Evolutionary conservation across 2,113 vertebrate genomes (phyloP), one percentile per base, ranked within the genome.

Genomic region (Polypterus bichir): DNA sequence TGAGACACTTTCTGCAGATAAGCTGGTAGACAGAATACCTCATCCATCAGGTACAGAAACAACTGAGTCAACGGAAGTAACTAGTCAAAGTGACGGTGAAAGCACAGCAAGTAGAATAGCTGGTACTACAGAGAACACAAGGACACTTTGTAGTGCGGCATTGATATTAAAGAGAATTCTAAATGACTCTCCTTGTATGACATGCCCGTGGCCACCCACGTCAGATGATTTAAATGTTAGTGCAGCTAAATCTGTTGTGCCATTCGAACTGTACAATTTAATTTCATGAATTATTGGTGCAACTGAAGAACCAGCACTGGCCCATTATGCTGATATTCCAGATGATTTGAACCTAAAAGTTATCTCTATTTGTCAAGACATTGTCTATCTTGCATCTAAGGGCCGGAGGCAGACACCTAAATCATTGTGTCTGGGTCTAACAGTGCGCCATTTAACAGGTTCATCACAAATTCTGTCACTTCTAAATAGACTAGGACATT

Each of bases 1-100:
- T 60, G 53, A 66, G 44, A 66, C 61, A 64, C 10, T 69, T n/a
- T 63, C 64, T 51, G 61, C 64, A 66, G 57, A 63, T 64, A 63
- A 47, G 9, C 49, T 69, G 51, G 53, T 66, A n/a, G 64, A 69
- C 68, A 63, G 59, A 27, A 27, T 27, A 27, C 27, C 27, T 27
- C 59, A 64, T 58, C 62, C 62, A 64, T 64, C 54, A 67, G 46
- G 49, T n/a, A 61, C 64, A 51, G 5, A 9, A 62, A 58, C 62
- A 64, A 68, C 8, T 54, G n/a, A n/a, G n/a, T n/a, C n/a, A n/a
- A n/a, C n/a, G n/a, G n/a, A n/a, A n/a, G n/a, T n/a, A n/a, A n/a
- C n/a, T n/a, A n/a, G n/a, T n/a, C n/a, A n/a, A n/a, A n/a, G n/a
- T n/a, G n/a, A n/a, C n/a, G n/a, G n/a, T n/a, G n/a, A n/a, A n/a